Percentiles rank a stretch among this genome's conserved stretches.
Conservation (phyloP, 2,797 vertebrate genomes). For the Sebastes nivosus region DNA sequence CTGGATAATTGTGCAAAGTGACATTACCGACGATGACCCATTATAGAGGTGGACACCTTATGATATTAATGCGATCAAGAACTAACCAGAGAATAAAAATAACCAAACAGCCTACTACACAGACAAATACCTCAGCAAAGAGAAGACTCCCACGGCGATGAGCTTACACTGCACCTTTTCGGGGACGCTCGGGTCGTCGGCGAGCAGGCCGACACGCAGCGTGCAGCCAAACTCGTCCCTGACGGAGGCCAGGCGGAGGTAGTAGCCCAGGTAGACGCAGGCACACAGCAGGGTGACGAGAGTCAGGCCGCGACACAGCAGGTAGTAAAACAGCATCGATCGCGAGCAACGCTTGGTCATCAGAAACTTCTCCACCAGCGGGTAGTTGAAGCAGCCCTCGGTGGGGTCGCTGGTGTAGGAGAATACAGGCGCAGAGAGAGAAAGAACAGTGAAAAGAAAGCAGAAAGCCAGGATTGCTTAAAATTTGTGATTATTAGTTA, state of each 20-base stretch:
- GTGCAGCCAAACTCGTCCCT: conserved; percentile 91
- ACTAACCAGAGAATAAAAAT: too few species aligned
- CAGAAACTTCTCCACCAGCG: conserved; percentile 94
- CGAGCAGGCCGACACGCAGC: conserved; percentile 89
- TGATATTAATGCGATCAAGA: neutral
- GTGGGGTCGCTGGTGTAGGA: conserved; percentile 81
- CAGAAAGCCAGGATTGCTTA: neutral
- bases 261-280: conserved; percentile 90
- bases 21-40: neutral
- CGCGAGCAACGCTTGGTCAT: conserved; percentile 87
- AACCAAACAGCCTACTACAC: neutral
- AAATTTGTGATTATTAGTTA: too few species aligned
- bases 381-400: conserved; percentile 90
- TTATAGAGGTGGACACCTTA: neutral
- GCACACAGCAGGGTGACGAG: conserved; percentile 84
- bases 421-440: neutral
- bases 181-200: conserved; percentile 84
- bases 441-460: neutral
- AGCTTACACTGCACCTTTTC: conserved; percentile 92
- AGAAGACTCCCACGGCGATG: conserved; percentile 93
- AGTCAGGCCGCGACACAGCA: conserved; percentile 86
- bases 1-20: neutral
- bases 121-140: conserved; percentile 85
- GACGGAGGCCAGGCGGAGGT: conserved; percentile 88
- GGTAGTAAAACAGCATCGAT: conserved; percentile 85